These are phyloP conservation scores for Oreohelix idahoensis DNA, from an alignment of 1,140 invertebrate genomes.

Conservation along the genomic window DNA sequence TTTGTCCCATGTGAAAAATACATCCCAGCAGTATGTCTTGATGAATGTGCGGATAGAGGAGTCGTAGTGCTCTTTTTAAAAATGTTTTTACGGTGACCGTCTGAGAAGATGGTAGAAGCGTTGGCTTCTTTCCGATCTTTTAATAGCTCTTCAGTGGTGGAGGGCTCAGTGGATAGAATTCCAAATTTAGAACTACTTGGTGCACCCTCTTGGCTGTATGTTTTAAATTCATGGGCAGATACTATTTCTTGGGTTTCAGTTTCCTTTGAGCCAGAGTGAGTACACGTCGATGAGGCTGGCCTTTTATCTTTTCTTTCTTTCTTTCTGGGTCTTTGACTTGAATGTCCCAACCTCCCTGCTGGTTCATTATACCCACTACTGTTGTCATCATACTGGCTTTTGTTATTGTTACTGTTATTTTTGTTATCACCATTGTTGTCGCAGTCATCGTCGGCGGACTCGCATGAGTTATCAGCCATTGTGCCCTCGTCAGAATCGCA, in stretches of 20 bases:
- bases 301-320: conserved; percentile 33
- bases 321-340: background rate
- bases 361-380: conserved; percentile 9
- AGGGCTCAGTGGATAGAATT: background rate
- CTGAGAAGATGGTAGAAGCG: background rate
- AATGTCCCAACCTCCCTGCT: background rate
- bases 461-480: conserved; percentile 47
- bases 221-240: background rate
- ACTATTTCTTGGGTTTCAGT: background rate
- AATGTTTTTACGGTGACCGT: background rate
- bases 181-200: background rate
- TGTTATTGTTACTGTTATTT: background rate
- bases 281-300: background rate
- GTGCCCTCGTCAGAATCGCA: conserved; percentile 50
- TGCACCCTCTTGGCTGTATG: background rate
- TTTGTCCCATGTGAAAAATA: background rate
- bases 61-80: background rate
- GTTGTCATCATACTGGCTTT: background rate
- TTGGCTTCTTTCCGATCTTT: background rate
- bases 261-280: background rate
- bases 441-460: conserved; percentile 43
- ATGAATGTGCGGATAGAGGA: background rate
- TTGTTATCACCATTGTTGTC: conserved; percentile 49
- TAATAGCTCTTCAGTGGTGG: background rate
- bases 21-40: background rate